Base-by-base conservation (phyloP, 2,113 vertebrate genomes). In the Bambusicola thoracicus region DNA sequence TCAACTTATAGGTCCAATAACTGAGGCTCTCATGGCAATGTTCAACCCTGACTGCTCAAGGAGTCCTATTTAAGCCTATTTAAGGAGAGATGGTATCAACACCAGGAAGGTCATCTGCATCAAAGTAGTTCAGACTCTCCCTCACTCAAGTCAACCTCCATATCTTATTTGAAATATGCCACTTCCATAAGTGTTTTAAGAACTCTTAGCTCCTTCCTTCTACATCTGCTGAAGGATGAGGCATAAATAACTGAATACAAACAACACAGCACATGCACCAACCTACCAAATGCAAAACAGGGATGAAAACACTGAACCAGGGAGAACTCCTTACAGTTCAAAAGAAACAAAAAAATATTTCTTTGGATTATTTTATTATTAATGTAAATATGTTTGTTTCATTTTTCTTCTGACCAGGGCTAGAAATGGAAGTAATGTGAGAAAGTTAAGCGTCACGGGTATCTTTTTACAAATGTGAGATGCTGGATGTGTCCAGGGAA, bases 41-140 rank as follows among this genome's bases (percentile, higher is more conserved):
- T 92, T 92, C 59, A 90, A 76, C 48, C 65, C 65, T 72, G 67
- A 76, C 79, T 85, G 74, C 43, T 76, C 67, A 58, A 74, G 66
- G 77, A 84, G 43, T 79, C 44, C 61, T 80, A 91, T 91, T 90
- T 72, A 90, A 87, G 48, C 44, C 61, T 80, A 91, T 91, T 90
- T 72, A 90, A 87, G 48, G 29, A 85, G 63, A 32, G 70, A 75
- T 32, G 65, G 77, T 88, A 92, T 80, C 69, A 56, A 72, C 51
- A 59, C 44, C 74, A 93, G 77, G 78, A 94, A 72, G 43, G 49
- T 32, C 34, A 79, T n/a, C 44, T 91, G 87, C 62, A 89, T 91
- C 68, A 36, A 92, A 92, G 75, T 13, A 53, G 36, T 85, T 79
- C 53, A 44, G 83, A 55, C 46, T 29, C 24, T 43, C 53, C 6